Conservation (phyloP, 2,888 invertebrate species). For the Melinaea marsaeus region DNA sequence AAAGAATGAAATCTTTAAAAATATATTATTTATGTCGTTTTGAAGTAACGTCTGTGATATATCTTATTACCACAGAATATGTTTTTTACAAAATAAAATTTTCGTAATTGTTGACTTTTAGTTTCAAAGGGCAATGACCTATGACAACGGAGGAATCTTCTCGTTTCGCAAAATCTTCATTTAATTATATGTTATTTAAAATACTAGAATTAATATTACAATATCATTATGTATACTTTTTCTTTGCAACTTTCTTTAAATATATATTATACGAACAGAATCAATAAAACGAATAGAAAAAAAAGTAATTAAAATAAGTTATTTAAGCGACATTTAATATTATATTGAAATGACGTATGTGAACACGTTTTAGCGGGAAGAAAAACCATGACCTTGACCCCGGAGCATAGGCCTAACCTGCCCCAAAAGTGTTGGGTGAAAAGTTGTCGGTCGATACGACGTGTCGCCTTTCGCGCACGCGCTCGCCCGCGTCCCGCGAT, state of each 20-base stretch:
- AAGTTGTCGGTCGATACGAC: constrained; percentile 70
- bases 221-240: too few relatives aligned
- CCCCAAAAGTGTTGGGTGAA: constrained; percentile 73
- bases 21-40: too few relatives aligned
- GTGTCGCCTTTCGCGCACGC: constrained; percentile 67
- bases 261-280: too few relatives aligned
- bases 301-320: too few relatives aligned
- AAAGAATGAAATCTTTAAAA: too few relatives aligned
- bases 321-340: too few relatives aligned
- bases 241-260: too few relatives aligned
- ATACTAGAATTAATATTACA: too few relatives aligned
- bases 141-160: neutral
- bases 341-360: constrained; percentile 3
- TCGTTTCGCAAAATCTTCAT: neutral
- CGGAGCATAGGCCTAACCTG: constrained; percentile 77
- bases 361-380: constrained; percentile 49
- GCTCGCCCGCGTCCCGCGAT: constrained; percentile 54
- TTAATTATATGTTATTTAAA: neutral
- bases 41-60: too few relatives aligned
- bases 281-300: too few relatives aligned
- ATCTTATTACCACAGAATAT: neutral
- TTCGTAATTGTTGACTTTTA: neutral
- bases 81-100: neutral
- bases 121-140: constrained; percentile 2
- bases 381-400: constrained; percentile 73